Conservation (phyloP, 2,888 invertebrate species). For the Pollenia griseotomentosa region DNA sequence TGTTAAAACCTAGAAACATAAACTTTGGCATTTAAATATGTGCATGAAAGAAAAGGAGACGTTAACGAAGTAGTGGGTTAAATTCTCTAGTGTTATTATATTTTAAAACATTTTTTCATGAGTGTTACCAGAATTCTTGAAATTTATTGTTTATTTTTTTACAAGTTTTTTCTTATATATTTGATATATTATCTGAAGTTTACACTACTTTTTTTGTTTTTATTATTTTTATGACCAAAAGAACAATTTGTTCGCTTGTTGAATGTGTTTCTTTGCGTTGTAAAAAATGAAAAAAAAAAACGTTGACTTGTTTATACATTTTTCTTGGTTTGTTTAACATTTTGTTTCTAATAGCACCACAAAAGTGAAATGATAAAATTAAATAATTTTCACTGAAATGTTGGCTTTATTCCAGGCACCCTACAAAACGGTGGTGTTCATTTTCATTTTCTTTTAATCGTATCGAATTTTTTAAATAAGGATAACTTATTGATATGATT, state of each 20-base stretch:
- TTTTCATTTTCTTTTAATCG: too few species aligned
- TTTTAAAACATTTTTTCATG: background rate
- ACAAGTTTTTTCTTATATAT: constrained; percentile 1
- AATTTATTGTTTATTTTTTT: constrained; percentile 29
- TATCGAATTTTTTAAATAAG: too few species aligned
- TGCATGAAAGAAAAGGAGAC: too few species aligned
- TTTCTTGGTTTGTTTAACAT: constrained; percentile 1
- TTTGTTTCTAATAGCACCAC: background rate
- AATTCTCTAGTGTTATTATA: background rate
- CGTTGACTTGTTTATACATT: background rate
- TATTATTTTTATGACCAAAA: background rate
- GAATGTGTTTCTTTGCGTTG: constrained; percentile 1
- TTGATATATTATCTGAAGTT: constrained; percentile 43
- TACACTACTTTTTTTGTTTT: background rate
- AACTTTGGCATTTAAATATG: too few species aligned
- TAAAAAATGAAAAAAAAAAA: background rate
- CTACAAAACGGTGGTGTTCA: background rate
- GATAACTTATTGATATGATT: too few species aligned
- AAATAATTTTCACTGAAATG: background rate
- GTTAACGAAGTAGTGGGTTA: too few species aligned
- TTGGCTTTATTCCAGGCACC: background rate
- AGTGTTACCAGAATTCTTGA: background rate
- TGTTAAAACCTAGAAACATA: too few species aligned
- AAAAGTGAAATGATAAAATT: background rate
- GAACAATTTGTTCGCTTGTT: constrained; percentile 26